Conservation (phyloP, 2,888 invertebrate species). For the Eulithis testata region DNA sequence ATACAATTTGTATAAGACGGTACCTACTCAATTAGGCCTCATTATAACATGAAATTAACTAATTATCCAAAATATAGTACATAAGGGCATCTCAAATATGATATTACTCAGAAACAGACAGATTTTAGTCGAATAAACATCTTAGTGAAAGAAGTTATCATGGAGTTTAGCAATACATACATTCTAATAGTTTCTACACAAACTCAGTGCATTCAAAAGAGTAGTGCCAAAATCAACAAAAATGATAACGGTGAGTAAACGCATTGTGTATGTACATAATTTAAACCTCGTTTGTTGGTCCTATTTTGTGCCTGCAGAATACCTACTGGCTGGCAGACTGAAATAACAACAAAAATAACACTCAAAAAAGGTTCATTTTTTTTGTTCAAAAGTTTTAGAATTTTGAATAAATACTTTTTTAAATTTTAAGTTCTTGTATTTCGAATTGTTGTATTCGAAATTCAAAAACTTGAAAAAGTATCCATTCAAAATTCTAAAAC, state of each 20-base stretch:
- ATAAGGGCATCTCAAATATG: conserved; percentile 7
- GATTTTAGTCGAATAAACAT: conserved; percentile 10
- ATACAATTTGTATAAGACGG: neutral
- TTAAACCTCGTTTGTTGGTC: too few species aligned
- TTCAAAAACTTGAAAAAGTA: too few species aligned
- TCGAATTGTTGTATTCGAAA: too few species aligned
- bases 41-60: conserved; percentile 15
- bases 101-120: conserved; percentile 4
- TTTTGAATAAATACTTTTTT: too few species aligned
- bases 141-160: conserved; percentile 17
- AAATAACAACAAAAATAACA: too few species aligned
- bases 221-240: neutral
- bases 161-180: conserved; percentile 28
- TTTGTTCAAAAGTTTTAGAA: too few species aligned
- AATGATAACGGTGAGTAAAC: conserved; percentile 18
- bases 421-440: too few species aligned
- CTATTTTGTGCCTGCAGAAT: too few species aligned
- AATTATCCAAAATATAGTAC: conserved; percentile 12
- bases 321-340: too few species aligned
- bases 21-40: conserved; percentile 10
- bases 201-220: conserved; percentile 12
- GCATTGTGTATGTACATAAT: neutral
- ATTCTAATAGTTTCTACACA: conserved; percentile 20
- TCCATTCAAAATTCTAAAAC: too few species aligned
- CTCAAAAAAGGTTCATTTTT: too few species aligned